phyloP scores from a whole-genome alignment of 2,888 invertebrate species.

The Petrophora chlorosata region DNA sequence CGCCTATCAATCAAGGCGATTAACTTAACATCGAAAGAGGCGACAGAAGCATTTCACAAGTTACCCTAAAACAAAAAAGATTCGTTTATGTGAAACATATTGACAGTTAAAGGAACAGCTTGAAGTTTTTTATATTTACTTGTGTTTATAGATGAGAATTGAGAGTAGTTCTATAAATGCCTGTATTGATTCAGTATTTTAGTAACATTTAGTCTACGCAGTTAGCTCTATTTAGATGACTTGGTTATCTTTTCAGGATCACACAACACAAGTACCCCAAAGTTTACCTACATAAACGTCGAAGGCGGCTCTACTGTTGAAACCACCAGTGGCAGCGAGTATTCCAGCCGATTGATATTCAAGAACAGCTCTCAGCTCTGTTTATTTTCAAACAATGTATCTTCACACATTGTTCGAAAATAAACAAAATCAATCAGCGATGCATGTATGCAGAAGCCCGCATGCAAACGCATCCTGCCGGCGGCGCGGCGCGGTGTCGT shows the following conservation, averaged over 20 bases:
- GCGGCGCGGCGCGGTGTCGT: constrained; percentile 20
- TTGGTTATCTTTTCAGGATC: background rate
- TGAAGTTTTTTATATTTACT: no score
- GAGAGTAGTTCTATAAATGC: no score
- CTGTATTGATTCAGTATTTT: no score
- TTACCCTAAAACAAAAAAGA: no score
- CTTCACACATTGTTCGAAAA: constrained; percentile 51
- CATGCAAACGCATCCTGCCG: constrained; percentile 63
- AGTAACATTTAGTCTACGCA: no score
- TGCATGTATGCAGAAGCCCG: constrained; percentile 58
- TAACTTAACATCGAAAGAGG: no score
- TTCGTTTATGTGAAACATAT: no score
- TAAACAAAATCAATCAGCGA: constrained; percentile 52
- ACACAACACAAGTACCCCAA: background rate
- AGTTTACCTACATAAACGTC: constrained; percentile 1
- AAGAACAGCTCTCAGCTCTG: constrained; percentile 45
- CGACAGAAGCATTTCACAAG: no score
- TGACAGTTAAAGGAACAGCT: no score
- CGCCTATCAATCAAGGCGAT: no score
- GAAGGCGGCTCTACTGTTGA: constrained; percentile 17
- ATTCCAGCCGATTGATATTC: constrained; percentile 46
- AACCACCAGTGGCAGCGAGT: constrained; percentile 19
- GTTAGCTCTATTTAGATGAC: no score
- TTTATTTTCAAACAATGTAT: constrained; percentile 54
- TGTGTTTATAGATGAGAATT: no score